Evolutionary conservation across 2,888 invertebrate species (phyloP), one percentile per base, ranked within the genome.

Genomic region (Heliconius cydno): DNA sequence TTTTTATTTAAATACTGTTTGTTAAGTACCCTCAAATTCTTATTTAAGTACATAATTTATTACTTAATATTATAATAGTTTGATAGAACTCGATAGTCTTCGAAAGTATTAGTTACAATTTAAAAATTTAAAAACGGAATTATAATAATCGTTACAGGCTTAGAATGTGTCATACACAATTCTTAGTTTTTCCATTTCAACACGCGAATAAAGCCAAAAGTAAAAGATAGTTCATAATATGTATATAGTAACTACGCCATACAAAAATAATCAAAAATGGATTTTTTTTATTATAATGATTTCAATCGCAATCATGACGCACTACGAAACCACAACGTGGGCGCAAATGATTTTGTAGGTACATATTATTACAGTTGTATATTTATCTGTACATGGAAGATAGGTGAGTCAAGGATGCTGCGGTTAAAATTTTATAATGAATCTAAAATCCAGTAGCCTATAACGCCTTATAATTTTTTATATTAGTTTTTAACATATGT

Each of bases 381-480:
- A 28, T 68, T 34, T 30, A 15, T 70, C 13, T 70, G 13, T n/a
- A 25, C 10, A 38, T 70, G 25, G 70, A 70, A 46, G 41, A 70
- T 70, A n/a, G 22, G n/a, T 68, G 68, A 46, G 25, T 70, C 70
- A 70, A 70, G 41, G 41, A 70, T 70, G 9, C 70, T 70, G 70
- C 70, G 70, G 70, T 46, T 41, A 41, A 68, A 25, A 15, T 70
- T 15, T 38, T 41, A 70, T 70, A 41, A 41, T 46, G 41, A 70
- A 46, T 70, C 41, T 25, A 46, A 70, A 38, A 41, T 41, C 15
- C 25, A 70, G 70, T 46, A 70, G 3, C 15, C 25, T 41, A 25
- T 70, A 25, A 70, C 15, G 25, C 25, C 25, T 70, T 25, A 41
- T 25, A 41, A 70, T 15, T 41, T 15, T 70, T 41, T 41, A 52